Evolutionary conservation across 2,113 vertebrate genomes (phyloP).

Genomic region (Hypomesus transpacificus): DNA sequence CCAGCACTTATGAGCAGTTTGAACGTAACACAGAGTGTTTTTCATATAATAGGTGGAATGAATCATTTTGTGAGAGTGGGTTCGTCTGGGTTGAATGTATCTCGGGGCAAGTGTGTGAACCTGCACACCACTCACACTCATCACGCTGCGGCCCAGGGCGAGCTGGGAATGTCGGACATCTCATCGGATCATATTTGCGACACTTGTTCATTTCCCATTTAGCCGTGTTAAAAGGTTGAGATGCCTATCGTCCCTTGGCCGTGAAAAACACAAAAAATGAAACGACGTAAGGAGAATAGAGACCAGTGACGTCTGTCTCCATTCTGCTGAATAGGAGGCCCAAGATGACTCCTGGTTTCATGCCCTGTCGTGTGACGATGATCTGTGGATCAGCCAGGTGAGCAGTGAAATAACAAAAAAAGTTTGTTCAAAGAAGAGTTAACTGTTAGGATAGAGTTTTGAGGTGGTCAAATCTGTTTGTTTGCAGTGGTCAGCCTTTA

Average conservation of each 20-base stretch:
- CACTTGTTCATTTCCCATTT: constrained; percentile 19
- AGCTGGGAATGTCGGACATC: constrained; percentile 23
- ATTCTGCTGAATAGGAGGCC: constrained; percentile 10
- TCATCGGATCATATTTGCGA: constrained; percentile 25
- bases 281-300: constrained; percentile 16
- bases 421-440: background rate
- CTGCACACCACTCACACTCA: background rate
- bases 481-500: background rate
- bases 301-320: constrained; percentile 4
- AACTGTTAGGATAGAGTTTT: background rate
- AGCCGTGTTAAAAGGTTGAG: constrained; percentile 33
- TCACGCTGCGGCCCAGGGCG: background rate
- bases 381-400: too few relatives aligned
- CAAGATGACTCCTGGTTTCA: too few relatives aligned
- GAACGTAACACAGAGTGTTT: too few relatives aligned
- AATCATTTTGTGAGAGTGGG: background rate
- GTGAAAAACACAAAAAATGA: constrained; percentile 10
- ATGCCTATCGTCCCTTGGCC: constrained; percentile 32
- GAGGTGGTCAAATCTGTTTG: background rate
- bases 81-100: background rate
- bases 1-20: too few relatives aligned
- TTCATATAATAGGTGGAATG: too few relatives aligned
- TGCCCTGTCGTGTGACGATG: too few relatives aligned
- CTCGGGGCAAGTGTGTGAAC: background rate
- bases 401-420: too few relatives aligned